Conservation (phyloP, 2,888 invertebrate species). For the Aromia moschata region DNA sequence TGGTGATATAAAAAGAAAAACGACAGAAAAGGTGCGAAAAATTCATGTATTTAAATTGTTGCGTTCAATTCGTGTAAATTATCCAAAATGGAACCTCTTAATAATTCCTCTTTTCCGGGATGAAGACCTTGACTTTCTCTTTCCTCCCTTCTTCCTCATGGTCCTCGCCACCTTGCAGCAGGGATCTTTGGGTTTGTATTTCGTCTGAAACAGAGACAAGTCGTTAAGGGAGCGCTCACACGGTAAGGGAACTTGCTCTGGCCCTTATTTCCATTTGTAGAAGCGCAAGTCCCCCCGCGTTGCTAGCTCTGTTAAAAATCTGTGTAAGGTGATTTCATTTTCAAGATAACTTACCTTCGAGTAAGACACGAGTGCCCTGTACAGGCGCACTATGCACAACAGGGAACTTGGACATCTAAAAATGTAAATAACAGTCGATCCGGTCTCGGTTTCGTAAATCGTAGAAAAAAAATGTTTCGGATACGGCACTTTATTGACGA, state of each 20-base stretch:
- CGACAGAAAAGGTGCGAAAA: no score
- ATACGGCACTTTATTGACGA: no score
- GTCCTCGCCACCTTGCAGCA: conserved; percentile 29
- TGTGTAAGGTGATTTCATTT: neutral
- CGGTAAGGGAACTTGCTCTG: conserved; percentile 33
- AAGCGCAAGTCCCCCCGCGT: conserved; percentile 37
- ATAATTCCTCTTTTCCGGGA: conserved; percentile 19
- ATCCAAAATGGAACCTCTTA: neutral
- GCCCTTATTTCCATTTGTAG: conserved; percentile 20
- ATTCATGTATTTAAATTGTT: no score
- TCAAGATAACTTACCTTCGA: conserved; percentile 30
- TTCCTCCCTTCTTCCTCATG: conserved; percentile 1
- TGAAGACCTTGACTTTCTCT: conserved; percentile 24
- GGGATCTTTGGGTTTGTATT: conserved; percentile 29
- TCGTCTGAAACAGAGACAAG: conserved; percentile 19
- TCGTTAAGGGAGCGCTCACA: no score
- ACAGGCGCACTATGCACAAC: neutral
- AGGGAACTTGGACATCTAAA: conserved; percentile 21
- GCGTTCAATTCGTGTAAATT: neutral
- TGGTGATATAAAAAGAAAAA: no score
- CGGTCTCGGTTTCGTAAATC: no score
- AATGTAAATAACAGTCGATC: neutral
- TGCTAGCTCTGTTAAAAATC: neutral
- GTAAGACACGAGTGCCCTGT: neutral
- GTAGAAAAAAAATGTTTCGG: no score